Base-by-base conservation (phyloP, 2,113 vertebrate species). In the Ptilonorhynchus violaceus region DNA sequence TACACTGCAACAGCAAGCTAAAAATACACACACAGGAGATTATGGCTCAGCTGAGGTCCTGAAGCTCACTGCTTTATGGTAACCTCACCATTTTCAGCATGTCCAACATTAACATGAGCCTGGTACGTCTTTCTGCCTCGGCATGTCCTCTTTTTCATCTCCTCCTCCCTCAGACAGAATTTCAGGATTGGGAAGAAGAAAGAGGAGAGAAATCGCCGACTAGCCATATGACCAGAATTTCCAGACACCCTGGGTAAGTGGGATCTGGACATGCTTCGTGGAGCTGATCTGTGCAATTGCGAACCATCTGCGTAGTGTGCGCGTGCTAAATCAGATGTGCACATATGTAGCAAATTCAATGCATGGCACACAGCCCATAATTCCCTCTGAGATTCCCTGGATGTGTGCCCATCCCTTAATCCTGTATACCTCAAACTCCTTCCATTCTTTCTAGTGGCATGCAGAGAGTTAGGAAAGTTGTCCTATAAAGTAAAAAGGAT, bases 381-480 rank as follows among this genome's bases (percentile, higher is more conserved):
- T 93, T 92, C 84, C 86, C 47, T 92, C 60, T 95, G 86, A 92
- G 80, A 92, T 89, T 81, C 91, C 76, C 73, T 92, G 91, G 93
- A 92, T 37, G 24, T 23, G 19, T 64, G 95, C 94, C 91, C 69
- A 89, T 78, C 68, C 59, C 50, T 59, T 70, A 74, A 70, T 88
- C 84, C 86, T 66, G 24, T 46, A 62, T 53, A 93, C 79, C 79
- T 95, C 83, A 75, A 85, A 56, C 37, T 76, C 39, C n/a, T 42
- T 88, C 59, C 39, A 33, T 86, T 92, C 37, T 63, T 92, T 82
- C 58, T 44, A 53, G 41, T 25, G 11, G 21, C 28, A 52, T 3
- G 56, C 19, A 74, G 62, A 68, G 74, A 64, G 37, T 72, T 64
- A 86, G 35, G 18, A 47, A 85, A 80, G 52, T 67, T 83, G 13